Conservation (phyloP, 2,888 invertebrate species). For the Spialia ferax region DNA sequence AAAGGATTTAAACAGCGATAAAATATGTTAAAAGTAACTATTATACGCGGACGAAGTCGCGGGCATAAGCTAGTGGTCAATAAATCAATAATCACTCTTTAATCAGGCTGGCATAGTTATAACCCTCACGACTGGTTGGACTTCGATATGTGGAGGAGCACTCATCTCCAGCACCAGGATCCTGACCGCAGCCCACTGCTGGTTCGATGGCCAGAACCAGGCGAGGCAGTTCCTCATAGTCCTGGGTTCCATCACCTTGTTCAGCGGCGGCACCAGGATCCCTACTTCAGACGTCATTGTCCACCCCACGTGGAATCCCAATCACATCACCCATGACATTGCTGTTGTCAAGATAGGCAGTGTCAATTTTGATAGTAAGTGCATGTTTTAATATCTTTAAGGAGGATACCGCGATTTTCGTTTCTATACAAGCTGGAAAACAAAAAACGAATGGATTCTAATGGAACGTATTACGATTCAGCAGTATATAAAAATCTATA, state of each 20-base stretch:
- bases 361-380: conserved; percentile 67
- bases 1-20: too few species aligned
- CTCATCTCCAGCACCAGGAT: conserved; percentile 67
- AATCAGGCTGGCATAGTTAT: conserved; percentile 69
- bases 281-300: conserved; percentile 58
- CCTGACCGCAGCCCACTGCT: conserved; percentile 77
- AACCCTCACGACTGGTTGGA: conserved; percentile 61
- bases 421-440: too few species aligned
- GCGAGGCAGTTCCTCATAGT: conserved; percentile 68
- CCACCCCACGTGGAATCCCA: conserved; percentile 66
- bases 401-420: too few species aligned
- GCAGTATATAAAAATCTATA: too few species aligned
- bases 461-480: too few species aligned
- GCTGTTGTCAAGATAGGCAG: conserved; percentile 63
- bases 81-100: conserved; percentile 23
- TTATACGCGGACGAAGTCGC: too few species aligned
- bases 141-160: conserved; percentile 74
- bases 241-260: conserved; percentile 70
- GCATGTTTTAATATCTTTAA: too few species aligned
- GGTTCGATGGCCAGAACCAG: conserved; percentile 72
- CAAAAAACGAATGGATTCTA: too few species aligned
- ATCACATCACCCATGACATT: conserved; percentile 61
- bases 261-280: conserved; percentile 71
- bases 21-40: too few species aligned
- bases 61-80: too few species aligned